Percentiles rank a stretch among this genome's conserved stretches.
phyloP scores from a whole-genome alignment of 2,888 invertebrate species.

The Netelia inedita region DNA sequence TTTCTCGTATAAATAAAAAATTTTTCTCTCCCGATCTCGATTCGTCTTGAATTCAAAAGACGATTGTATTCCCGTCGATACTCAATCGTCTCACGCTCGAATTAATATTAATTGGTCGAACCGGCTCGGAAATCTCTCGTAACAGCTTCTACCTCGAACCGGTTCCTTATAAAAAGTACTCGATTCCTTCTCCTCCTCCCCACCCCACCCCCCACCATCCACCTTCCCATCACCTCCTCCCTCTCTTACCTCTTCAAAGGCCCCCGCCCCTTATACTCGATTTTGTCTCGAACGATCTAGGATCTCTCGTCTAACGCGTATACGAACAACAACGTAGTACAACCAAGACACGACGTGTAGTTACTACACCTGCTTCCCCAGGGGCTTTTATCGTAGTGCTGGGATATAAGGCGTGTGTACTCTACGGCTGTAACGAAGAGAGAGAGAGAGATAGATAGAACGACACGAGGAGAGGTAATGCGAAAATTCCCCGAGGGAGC shows the following conservation, averaged over 20 bases:
- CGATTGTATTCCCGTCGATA: background rate
- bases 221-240: too few species aligned
- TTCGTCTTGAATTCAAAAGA: background rate
- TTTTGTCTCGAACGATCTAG: constrained; percentile 61
- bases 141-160: constrained; percentile 50
- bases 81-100: constrained; percentile 42
- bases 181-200: background rate
- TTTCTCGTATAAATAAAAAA: background rate
- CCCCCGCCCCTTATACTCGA: constrained; percentile 27
- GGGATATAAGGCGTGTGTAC: constrained; percentile 6
- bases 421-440: background rate
- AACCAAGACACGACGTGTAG: constrained; percentile 17
- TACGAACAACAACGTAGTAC: constrained; percentile 33
- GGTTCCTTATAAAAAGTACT: constrained; percentile 37
- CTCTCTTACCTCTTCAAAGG: background rate
- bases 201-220: too few species aligned
- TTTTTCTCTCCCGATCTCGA: constrained; percentile 11
- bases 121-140: constrained; percentile 52
- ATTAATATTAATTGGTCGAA: constrained; percentile 64
- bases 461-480: constrained; percentile 48
- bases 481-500: constrained; percentile 53
- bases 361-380: constrained; percentile 55
- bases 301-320: constrained; percentile 56
- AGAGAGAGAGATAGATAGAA: constrained; percentile 11
- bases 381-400: constrained; percentile 23